Base-by-base conservation (phyloP, 1,140 invertebrate species). In the Galleria mellonella region DNA sequence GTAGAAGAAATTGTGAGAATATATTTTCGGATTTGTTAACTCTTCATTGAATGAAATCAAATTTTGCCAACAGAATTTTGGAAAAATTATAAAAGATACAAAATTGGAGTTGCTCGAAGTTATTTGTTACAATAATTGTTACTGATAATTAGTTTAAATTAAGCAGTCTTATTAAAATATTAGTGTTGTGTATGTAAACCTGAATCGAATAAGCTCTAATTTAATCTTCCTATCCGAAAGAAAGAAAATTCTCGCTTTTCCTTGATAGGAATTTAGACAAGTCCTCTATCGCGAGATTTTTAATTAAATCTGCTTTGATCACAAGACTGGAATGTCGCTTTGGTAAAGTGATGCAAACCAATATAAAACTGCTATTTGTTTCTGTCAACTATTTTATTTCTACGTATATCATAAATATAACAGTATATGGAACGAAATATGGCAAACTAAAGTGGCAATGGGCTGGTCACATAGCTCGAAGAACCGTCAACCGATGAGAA, bases 231-330 rank as follows among this genome's bases (percentile, higher is more conserved):
- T 67, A 69, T 47, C 44, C 42, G 61, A 61, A 63, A 69, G 47
- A 70, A 61, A 58, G 36, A 62, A 69, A 70, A 78, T 70, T 67
- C 56, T 60, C 43, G 52, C 44, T 57, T 47, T 62, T 59, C 51
- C 69, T 74, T 62, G 69, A 41, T 42, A 47, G 32, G 72, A 72
- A 76, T 76, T 76, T 76, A 74, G 72, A 74, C 66, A 72, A 71
- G 17, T 51, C 62, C 55, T 67, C 65, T 70, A 67, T 71, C 65
- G 66, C 63, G 66, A 79, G 64, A 60, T 68, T 81, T 75, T 72
- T 81, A 77, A 77, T 77, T 81, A 73, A 81, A 77, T 64, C 60
- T 56, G 53, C 72, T 81, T 81, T 81, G 76, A 81, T 72, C 76
- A 68, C 52, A 60, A 53, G 51, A 63, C 57, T 62, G 72, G 70